These are phyloP conservation scores for Seriola dumerili DNA, from an alignment of 2,113 vertebrate species.

Conservation along the genomic window DNA sequence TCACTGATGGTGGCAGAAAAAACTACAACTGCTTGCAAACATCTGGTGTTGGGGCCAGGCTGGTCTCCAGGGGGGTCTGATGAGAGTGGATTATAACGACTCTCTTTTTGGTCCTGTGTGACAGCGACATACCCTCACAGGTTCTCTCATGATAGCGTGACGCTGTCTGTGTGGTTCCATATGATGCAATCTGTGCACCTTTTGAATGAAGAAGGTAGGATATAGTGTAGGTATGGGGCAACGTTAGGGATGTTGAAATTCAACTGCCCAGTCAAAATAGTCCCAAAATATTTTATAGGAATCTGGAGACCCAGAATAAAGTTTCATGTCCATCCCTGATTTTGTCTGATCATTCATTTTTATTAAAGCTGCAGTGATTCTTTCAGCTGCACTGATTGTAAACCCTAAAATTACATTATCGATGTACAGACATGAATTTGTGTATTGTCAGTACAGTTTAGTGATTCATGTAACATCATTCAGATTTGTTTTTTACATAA, in stretches of 20 bases:
- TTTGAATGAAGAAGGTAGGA: neutral
- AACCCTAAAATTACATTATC: too few species aligned
- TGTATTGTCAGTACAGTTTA: too few species aligned
- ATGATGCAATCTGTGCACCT: neutral
- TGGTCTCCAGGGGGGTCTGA: constrained; percentile 44
- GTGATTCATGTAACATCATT: too few species aligned
- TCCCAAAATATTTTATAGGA: neutral
- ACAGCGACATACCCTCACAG: constrained; percentile 28
- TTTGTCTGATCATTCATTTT: too few species aligned
- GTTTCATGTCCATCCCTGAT: too few species aligned
- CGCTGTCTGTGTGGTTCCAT: neutral
- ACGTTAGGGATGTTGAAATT: constrained; percentile 14
- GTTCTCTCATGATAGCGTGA: constrained; percentile 41
- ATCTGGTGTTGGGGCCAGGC: constrained; percentile 60
- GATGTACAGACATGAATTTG: too few species aligned
- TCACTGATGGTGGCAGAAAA: constrained; percentile 69
- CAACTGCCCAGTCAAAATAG: too few species aligned
- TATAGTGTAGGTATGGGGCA: neutral
- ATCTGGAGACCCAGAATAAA: neutral
- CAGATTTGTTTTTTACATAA: too few species aligned
- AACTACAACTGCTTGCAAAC: constrained; percentile 67
- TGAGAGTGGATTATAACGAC: constrained; percentile 37
- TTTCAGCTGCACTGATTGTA: too few species aligned
- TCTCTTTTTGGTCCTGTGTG: constrained; percentile 44
- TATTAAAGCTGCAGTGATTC: too few species aligned